phyloP scores from a whole-genome alignment of 2,797 vertebrate genomes.

The Rachycentron canadum region DNA sequence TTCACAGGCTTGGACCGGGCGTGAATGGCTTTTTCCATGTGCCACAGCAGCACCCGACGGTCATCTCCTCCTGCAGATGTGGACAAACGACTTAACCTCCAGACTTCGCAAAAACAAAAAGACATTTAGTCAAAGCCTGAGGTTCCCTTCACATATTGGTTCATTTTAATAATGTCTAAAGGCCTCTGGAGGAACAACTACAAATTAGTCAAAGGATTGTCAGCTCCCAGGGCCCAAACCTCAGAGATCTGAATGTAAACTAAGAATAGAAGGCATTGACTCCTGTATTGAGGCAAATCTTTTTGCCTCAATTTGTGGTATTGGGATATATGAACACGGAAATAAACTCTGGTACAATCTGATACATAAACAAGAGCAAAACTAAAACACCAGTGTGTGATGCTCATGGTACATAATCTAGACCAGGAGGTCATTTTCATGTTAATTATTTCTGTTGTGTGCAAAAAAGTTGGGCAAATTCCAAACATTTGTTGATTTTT shows the following conservation, averaged over 20 bases:
- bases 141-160: background rate
- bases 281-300: background rate
- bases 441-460: background rate
- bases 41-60: conserved; percentile 96
- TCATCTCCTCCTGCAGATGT: conserved; percentile 92
- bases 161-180: background rate
- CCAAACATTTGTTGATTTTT: too few relatives aligned
- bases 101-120: background rate
- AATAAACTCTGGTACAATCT: background rate
- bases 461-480: too few relatives aligned
- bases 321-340: background rate
- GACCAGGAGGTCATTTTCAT: background rate
- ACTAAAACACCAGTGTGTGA: too few relatives aligned
- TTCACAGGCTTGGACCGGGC: conserved; percentile 93
- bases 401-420: background rate
- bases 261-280: too few relatives aligned
- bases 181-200: background rate
- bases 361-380: background rate
- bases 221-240: too few relatives aligned
- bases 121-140: background rate
- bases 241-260: background rate
- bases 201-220: background rate
- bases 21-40: conserved; percentile 96
- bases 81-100: background rate
- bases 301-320: background rate